Evolutionary conservation across 2,797 vertebrate genomes (phyloP), one percentile per base, ranked within the genome.

Genomic region (Mergus octosetaceus): DNA sequence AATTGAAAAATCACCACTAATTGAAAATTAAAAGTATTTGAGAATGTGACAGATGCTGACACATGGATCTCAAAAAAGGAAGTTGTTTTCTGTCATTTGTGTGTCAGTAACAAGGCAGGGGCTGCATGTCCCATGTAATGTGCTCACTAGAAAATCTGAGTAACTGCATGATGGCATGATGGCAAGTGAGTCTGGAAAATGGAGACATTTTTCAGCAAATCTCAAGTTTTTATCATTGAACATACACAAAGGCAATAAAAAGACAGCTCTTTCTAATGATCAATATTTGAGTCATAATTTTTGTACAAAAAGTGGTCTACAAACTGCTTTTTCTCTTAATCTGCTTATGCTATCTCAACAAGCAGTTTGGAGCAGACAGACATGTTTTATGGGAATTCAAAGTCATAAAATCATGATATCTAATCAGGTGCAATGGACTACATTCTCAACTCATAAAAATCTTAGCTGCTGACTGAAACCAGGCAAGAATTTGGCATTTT

Each of bases 11-110:
- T 10, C 41, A 10, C 18, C 72, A 24, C 58, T 87, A 83, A 94
- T 93, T 90, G 95, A 91, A 94, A 95, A 93, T 92, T 78, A 16
- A 89, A 85, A 85, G 80, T 74, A 87, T n/a, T 70, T 93, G 85
- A 90, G 83, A 90, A 18, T 87, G 84, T 95, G 73, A 95, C 71
- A 87, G 92, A 83, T 92, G 78, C 85, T 88, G 83, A 81, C 85
- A 95, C 43, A 38, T 70, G 80, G 32, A 88, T 94, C 83, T 94
- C 74, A 94, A 95, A 89, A n/a, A n/a, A 82, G 47, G 62, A 90
- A 94, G 41, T 81, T 86, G 84, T 89, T 95, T 94, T 95, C 86
- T 93, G 64, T 89, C 68, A 68, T 94, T 90, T 84, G 17, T 53
- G 27, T 47, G 12, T 79, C 58, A 93, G 49, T 81, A 85, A 89